Base-by-base conservation (phyloP, 1,140 invertebrate species). In the Sitophilus oryzae region DNA sequence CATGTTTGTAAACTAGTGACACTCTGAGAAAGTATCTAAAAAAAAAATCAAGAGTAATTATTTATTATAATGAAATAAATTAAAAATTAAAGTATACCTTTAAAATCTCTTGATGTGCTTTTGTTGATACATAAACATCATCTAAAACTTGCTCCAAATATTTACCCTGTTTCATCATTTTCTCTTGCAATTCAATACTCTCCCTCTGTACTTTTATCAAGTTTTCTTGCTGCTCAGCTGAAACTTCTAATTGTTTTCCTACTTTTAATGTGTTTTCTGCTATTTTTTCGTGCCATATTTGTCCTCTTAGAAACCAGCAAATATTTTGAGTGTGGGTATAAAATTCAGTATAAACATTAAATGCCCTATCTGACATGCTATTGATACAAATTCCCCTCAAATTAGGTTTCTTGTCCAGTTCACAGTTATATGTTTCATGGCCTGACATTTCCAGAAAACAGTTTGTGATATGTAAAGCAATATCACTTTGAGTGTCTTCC, bases 321-420 rank as follows among this genome's bases (percentile, higher is more conserved):
- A 86, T 83, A 58, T 82, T 82, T 54, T 81, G 80, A 1, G 82
- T 79, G 51, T 86, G 82, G 10, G 82, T 82, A 62, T 84, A 86
- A 64, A 85, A 86, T 61, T 82, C 77, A 30, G 80, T 79, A 53
- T 82, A 83, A 6, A 78, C 79, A 53, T 72, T 70, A 54, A 83
- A 80, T 11, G 80, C 78, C 23, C 75, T 70, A 55, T 80, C 76
- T n/a, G 76, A 70, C 75, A 85, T 77, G 18, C 67, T 60, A 56
- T 68, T 73, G 2, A 84, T 74, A 64, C 83, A 86, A 23, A 76
- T 71, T 20, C 72, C 58, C 40, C 75, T 63, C 25, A 72, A 41
- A 37, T 68, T 66, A 34, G 68, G 65, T 37, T 71, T 70, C 63
- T 70, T 55, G 53, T 66, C 67, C 5, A 60, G 22, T 52, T 77